A percentile compares a stretch with the other conserved stretches of the same genome.
Evolutionary conservation across 2,113 vertebrate genomes (phyloP).

Genomic region (Forbesichthys agassizii): DNA sequence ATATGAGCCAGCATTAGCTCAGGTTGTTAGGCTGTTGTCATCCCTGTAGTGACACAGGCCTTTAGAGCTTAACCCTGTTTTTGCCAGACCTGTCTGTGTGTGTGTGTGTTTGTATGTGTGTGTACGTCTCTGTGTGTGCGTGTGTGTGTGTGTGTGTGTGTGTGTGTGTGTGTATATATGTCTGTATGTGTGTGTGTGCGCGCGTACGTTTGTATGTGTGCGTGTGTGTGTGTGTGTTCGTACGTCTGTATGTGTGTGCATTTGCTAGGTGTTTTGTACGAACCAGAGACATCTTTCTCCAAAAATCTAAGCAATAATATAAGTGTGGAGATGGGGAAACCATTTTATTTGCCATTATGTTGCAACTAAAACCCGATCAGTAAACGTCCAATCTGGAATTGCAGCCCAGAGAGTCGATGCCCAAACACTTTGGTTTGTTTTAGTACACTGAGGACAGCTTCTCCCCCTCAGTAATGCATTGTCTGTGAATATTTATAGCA

Average conservation of each 20-base stretch:
- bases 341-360: neutral
- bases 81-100: conserved; percentile 21
- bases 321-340: neutral
- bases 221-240: neutral
- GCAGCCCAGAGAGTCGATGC: too few species aligned
- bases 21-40: conserved; percentile 26
- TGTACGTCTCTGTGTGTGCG: too few species aligned
- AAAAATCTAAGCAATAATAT: neutral
- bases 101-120: conserved; percentile 32
- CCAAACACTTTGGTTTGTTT: too few species aligned
- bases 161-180: too few species aligned
- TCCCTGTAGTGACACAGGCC: conserved; percentile 2
- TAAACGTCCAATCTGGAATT: too few species aligned
- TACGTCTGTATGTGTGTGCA: neutral
- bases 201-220: neutral
- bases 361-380: neutral
- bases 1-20: conserved; percentile 9
- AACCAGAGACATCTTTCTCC: neutral
- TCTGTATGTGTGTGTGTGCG: too few species aligned
- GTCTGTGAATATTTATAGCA: too few species aligned
- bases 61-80: conserved; percentile 32
- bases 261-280: too few species aligned
- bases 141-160: too few species aligned
- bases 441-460: too few species aligned
- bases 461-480: too few species aligned